Evolutionary conservation across 2,888 invertebrate genomes (phyloP), one percentile per base, ranked within the genome.

Genomic region (Galeopsomyia nigrocyanea): DNA sequence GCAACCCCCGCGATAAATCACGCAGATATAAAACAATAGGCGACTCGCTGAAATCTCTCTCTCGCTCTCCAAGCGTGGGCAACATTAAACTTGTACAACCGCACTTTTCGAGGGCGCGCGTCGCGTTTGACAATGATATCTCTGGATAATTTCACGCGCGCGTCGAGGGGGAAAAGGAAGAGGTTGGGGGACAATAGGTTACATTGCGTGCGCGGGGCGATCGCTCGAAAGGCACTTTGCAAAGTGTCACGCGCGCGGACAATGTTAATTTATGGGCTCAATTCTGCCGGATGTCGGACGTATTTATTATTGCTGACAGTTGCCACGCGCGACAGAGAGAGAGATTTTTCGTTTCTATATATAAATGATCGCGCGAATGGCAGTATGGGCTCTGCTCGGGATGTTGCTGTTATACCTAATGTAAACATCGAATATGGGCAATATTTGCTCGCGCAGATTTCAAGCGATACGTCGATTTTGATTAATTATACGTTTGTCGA

Each of bases 121-220:
- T 7, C 5, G 64, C 21, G 64, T 5, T 7, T 9, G 22, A 39
- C 50, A 58, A 50, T 21, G 31, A 57, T 21, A 53, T 13, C 22
- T 50, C 31, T 10, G 39, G 39, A 81, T 81, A 81, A 82, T 82
- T 82, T 79, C 74, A 70, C 71, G 70, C 31, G 70, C 73, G 80
- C 80, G 81, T 80, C 79, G 70, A 64, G 22, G 58, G 26, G 68
- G 70, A 14, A 16, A 9, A 19, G 22, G 26, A 49, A 10, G 55
- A 47, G 61, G 17, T 46, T 22, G 53, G 21, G 55, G 51, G 46
- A 31, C 10, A 50, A 19, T 19, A 31, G 58, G 57, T 10, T 46
- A 50, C 50, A 62, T 57, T 50, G 57, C 57, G 60, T 13, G 60
- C 17, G 3, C 39, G 39, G 10, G 13, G 39, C 31, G 31, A 31